Percentiles rank a stretch among this genome's conserved stretches.
Evolutionary conservation across 64 coral and sea anemone species (phyloP).

Genomic region (Platygyra sinensis): DNA sequence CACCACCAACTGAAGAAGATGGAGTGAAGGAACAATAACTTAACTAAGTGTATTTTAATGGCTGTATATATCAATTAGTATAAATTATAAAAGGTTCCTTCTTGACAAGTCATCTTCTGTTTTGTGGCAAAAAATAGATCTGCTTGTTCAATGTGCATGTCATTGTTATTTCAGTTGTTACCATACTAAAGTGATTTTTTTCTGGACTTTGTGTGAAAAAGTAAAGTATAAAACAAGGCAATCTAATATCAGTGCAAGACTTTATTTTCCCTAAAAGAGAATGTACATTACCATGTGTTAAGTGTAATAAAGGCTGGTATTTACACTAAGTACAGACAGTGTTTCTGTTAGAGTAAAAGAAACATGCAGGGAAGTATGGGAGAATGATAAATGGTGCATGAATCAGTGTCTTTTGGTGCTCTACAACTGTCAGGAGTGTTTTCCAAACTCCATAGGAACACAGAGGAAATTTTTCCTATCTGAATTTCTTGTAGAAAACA

Average conservation of each 20-base stretch:
- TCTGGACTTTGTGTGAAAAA: too few species aligned
- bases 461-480: too few species aligned
- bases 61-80: constrained; percentile 18
- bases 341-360: too few species aligned
- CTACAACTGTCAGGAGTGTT: too few species aligned
- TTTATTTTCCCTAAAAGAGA: neutral
- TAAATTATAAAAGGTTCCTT: neutral
- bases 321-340: neutral
- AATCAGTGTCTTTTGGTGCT: too few species aligned
- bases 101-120: neutral
- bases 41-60: neutral
- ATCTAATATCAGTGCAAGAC: neutral
- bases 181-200: too few species aligned
- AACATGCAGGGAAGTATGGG: too few species aligned
- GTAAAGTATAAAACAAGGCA: neutral
- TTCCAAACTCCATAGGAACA: too few species aligned
- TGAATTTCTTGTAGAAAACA: too few species aligned
- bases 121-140: neutral
- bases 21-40: neutral
- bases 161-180: too few species aligned
- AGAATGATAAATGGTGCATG: too few species aligned
- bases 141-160: neutral
- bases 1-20: constrained; percentile 14
- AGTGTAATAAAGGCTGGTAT: neutral
- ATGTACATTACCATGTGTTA: neutral